Evolutionary conservation across 2,888 invertebrate species (phyloP).

Genomic region (Drosophila mimetica): DNA sequence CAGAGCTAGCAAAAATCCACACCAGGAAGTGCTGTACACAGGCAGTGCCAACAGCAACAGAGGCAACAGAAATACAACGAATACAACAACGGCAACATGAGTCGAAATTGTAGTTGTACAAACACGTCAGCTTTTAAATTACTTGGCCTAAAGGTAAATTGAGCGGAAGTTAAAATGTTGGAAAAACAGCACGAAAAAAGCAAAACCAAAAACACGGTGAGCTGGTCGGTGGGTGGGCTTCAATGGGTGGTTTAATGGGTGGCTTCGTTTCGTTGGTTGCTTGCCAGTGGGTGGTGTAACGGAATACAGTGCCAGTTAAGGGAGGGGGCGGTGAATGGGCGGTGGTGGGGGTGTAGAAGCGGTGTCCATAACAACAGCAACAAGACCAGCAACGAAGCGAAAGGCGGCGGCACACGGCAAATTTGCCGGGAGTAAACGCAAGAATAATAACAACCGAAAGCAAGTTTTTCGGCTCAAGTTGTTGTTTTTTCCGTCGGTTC

Average conservation of each 20-base stretch:
- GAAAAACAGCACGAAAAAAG: constrained; percentile 73
- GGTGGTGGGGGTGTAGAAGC: constrained; percentile 7
- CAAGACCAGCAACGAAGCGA: constrained; percentile 25
- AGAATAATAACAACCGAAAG: constrained; percentile 80
- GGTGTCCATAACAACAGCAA: constrained; percentile 58
- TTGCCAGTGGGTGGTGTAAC: constrained; percentile 32
- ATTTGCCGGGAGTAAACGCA: constrained; percentile 78
- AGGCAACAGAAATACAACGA: constrained; percentile 29
- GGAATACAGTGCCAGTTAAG: constrained; percentile 45
- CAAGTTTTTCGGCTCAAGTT: constrained; percentile 77
- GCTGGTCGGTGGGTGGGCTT: constrained; percentile 26
- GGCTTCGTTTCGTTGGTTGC: not conserved
- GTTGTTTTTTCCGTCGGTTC: constrained; percentile 28
- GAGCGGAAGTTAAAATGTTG: constrained; percentile 82
- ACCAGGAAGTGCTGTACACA: constrained; percentile 78
- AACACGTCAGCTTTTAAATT: constrained; percentile 83
- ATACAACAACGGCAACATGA: constrained; percentile 72
- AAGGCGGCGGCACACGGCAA: constrained; percentile 72
- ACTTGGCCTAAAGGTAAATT: constrained; percentile 82
- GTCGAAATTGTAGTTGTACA: constrained; percentile 81
- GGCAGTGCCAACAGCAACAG: constrained; percentile 73
- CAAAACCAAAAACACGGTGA: constrained; percentile 50
- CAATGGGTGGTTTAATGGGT: constrained; percentile 17
- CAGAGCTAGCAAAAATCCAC: constrained; percentile 74
- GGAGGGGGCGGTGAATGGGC: constrained; percentile 12